A percentile compares a stretch with the other conserved stretches of the same genome.
Evolutionary conservation across 2,113 vertebrate species (phyloP).

Genomic region (Coracopsis vasa): DNA sequence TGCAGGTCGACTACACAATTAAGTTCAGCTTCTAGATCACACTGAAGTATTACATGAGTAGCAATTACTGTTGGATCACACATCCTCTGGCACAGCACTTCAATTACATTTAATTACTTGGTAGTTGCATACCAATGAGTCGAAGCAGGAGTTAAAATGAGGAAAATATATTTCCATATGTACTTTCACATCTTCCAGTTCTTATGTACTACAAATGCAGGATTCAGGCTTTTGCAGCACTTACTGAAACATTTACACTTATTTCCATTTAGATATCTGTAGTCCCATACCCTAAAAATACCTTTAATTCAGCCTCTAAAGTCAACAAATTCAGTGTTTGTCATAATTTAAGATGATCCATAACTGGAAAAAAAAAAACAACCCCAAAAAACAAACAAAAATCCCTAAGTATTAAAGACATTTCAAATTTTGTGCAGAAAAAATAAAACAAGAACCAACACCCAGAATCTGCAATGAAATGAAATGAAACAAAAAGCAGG

Average conservation of each 20-base stretch:
- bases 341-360: not conserved
- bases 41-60: not conserved
- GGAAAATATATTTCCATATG: not conserved
- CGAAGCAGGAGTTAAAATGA: not conserved
- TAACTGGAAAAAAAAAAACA: not conserved
- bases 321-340: not conserved
- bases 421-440: not conserved
- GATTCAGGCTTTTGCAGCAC: not conserved
- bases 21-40: not conserved
- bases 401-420: not conserved
- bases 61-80: constrained; percentile 11
- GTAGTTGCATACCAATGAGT: not conserved
- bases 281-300: not conserved
- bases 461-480: not conserved
- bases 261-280: not conserved
- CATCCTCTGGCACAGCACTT: not conserved
- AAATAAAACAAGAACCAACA: not conserved
- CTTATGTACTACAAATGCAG: not conserved
- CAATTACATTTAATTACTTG: constrained; percentile 18
- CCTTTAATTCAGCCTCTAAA: not conserved
- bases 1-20: not conserved
- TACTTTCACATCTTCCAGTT: not conserved
- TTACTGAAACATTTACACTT: not conserved
- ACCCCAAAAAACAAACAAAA: not conserved
- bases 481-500: not conserved